A percentile compares a stretch with the other conserved stretches of the same genome.
phyloP scores from a whole-genome alignment of 2,797 vertebrate genomes.

The Muscicapa comitata region DNA sequence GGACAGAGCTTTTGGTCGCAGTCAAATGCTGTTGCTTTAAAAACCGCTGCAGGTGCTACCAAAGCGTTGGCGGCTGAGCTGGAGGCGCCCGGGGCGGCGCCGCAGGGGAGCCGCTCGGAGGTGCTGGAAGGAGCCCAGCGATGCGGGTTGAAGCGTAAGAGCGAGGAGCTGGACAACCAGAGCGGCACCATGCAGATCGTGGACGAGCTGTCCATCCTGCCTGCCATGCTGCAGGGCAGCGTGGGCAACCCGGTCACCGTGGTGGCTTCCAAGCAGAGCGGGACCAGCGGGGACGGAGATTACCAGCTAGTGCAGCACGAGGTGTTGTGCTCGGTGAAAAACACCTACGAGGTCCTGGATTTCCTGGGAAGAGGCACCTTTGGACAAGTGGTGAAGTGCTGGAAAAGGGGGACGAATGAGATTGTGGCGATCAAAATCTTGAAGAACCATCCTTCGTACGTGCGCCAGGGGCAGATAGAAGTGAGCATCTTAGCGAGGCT shows the following conservation, averaged over 20 bases:
- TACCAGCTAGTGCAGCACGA: constrained; percentile 98
- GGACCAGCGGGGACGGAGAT: constrained; percentile 88
- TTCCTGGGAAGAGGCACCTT: constrained; percentile 98
- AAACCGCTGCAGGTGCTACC: constrained; percentile 79
- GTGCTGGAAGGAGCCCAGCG: constrained; percentile 87
- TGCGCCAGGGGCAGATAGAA: constrained; percentile 97
- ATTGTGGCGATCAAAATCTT: constrained; percentile 97
- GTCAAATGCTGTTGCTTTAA: constrained; percentile 86
- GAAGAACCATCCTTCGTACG: constrained; percentile 98
- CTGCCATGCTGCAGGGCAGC: constrained; percentile 95
- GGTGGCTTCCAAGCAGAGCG: constrained; percentile 82
- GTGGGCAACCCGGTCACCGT: constrained; percentile 86
- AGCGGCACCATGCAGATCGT: constrained; percentile 96
- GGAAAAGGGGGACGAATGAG: constrained; percentile 96
- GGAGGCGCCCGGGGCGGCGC: constrained; percentile 63
- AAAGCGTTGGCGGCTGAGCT: constrained; percentile 67
- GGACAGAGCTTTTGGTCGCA: constrained; percentile 87
- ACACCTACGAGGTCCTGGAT: constrained; percentile 97
- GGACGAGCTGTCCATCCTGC: constrained; percentile 94
- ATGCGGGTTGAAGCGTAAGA: constrained; percentile 99
- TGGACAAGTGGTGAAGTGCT: constrained; percentile 99
- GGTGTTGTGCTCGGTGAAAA: constrained; percentile 96
- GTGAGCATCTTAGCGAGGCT: constrained; percentile 96
- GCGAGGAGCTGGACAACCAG: constrained; percentile 90
- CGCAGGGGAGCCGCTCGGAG: constrained; percentile 80